These are phyloP conservation scores for Dinocampus coccinellae DNA, from an alignment of 2,888 invertebrate species.

Conservation along the genomic window DNA sequence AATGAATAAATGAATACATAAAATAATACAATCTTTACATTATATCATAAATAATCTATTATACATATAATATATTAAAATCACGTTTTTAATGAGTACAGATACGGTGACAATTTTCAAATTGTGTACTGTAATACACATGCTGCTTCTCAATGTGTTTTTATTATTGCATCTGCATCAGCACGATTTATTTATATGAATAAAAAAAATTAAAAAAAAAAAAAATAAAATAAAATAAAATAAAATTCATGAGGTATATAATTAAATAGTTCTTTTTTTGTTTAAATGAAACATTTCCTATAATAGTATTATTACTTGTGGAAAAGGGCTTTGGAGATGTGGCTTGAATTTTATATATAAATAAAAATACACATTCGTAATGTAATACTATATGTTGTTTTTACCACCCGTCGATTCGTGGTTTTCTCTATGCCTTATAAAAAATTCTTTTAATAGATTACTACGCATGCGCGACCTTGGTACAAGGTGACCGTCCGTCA, in stretches of 20 bases:
- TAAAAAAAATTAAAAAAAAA: too few relatives aligned
- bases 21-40: constrained; percentile 46
- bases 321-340: too few relatives aligned
- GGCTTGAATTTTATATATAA: too few relatives aligned
- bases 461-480: constrained; percentile 71
- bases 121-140: constrained; percentile 68
- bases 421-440: neutral
- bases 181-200: constrained; percentile 68
- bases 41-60: constrained; percentile 61
- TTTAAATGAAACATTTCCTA: neutral
- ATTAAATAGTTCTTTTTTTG: constrained; percentile 23
- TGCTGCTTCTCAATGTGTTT: constrained; percentile 68
- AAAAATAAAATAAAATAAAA: too few relatives aligned
- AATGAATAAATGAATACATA: constrained; percentile 43
- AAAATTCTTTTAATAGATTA: neutral
- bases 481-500: constrained; percentile 71
- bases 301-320: too few relatives aligned
- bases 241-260: constrained; percentile 55
- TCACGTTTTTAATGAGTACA: constrained; percentile 62
- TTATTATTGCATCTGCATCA: constrained; percentile 70
- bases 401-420: constrained; percentile 15
- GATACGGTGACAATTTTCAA: constrained; percentile 62
- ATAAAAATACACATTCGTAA: constrained; percentile 36
- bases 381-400: neutral
- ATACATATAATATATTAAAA: constrained; percentile 50